Percentiles rank a stretch among this genome's conserved stretches.
phyloP scores from a whole-genome alignment of 2,797 vertebrate genomes.

The Lerista edwardsae region DNA sequence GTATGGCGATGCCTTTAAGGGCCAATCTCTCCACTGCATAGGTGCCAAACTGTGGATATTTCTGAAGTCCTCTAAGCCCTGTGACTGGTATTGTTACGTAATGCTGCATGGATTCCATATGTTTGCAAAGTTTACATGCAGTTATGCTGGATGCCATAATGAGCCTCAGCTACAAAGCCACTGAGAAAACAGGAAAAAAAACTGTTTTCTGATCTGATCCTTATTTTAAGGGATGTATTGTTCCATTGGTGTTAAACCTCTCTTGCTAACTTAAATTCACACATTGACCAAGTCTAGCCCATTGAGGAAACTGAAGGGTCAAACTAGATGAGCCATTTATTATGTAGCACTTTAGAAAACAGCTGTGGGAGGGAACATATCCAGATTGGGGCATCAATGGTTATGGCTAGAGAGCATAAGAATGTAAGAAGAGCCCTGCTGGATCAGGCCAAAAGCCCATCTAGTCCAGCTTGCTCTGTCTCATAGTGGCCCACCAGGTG shows the following conservation, averaged over 20 bases:
- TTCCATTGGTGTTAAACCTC: slow-evolving; percentile 34
- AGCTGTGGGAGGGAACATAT: no score
- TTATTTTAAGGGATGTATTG: slow-evolving; percentile 42
- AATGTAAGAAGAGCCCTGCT: no score
- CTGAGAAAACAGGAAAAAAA: slow-evolving; percentile 52
- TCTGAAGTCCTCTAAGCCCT: background rate
- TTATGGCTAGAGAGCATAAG: no score
- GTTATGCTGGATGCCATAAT: background rate
- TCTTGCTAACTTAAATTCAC: slow-evolving; percentile 45
- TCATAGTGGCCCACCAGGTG: no score
- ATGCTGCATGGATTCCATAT: slow-evolving; percentile 51
- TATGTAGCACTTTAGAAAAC: no score
- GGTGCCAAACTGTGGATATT: slow-evolving; percentile 19
- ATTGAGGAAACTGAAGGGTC: slow-evolving; percentile 36
- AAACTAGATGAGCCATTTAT: no score
- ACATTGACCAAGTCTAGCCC: slow-evolving; percentile 42
- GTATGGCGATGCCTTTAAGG: slow-evolving; percentile 90
- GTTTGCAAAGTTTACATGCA: background rate
- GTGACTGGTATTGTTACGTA: slow-evolving; percentile 52
- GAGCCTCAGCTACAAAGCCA: background rate
- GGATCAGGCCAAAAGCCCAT: no score
- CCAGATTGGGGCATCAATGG: no score
- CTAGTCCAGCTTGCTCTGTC: no score
- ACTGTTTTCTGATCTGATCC: slow-evolving; percentile 29
- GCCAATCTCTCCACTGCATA: slow-evolving; percentile 9